Conservation (phyloP, 2,888 invertebrate species). For the Coleophora flavipennella region DNA sequence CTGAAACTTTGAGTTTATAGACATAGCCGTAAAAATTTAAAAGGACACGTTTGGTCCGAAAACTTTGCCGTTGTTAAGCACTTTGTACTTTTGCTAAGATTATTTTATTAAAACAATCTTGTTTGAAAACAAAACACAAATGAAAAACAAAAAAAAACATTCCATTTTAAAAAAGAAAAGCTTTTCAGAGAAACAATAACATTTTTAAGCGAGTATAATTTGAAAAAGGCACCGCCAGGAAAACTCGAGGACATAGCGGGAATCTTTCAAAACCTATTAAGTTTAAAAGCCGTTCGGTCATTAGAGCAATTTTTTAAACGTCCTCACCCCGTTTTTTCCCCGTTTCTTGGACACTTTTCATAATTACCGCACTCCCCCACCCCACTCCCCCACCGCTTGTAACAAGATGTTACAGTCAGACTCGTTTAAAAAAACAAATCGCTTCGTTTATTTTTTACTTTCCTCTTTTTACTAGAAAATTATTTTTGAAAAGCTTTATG, state of each 20-base stretch:
- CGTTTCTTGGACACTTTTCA: conserved; percentile 64
- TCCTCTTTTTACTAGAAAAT: conserved; percentile 12
- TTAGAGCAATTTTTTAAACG: conserved; percentile 65
- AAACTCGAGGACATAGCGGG: conserved; percentile 1
- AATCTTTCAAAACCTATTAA: conserved; percentile 66
- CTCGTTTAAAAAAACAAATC: conserved; percentile 30
- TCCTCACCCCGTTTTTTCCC: conserved; percentile 49
- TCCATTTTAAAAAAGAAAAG: too few relatives aligned
- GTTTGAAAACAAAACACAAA: too few relatives aligned
- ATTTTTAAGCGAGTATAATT: not conserved
- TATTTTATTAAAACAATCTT: too few relatives aligned
- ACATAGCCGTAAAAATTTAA: too few relatives aligned
- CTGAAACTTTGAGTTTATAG: too few relatives aligned
- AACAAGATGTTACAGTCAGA: conserved; percentile 60
- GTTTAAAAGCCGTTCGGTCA: conserved; percentile 62
- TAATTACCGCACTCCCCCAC: conserved; percentile 54
- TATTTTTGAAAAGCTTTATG: too few relatives aligned
- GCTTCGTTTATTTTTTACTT: conserved; percentile 31
- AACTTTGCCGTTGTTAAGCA: too few relatives aligned
- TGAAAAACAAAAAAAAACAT: too few relatives aligned
- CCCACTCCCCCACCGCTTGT: conserved; percentile 32
- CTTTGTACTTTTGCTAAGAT: too few relatives aligned
- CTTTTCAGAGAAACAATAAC: too few relatives aligned
- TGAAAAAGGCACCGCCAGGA: not conserved
- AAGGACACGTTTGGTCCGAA: too few relatives aligned